Evolutionary conservation across 2,888 invertebrate species (phyloP), one percentile per base, ranked within the genome.

Genomic region (Heteromyza rotundicornis): DNA sequence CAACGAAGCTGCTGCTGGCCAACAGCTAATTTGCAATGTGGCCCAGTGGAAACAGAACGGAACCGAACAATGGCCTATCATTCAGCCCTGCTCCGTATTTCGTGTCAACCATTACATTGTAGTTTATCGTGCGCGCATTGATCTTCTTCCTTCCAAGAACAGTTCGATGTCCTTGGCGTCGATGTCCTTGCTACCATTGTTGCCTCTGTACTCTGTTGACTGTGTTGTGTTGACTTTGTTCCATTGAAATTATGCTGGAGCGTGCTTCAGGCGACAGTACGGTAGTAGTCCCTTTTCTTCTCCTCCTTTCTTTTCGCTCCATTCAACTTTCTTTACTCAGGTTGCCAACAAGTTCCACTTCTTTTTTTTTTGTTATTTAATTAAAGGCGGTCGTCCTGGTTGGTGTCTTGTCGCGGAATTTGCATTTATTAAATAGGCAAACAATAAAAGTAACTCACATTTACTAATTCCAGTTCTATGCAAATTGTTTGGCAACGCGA

Each of bases 381-480:
- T n/a, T 40, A n/a, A 14, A n/a, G 7, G n/a, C 32, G 5, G 32
- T 32, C n/a, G 40, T 40, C 8, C n/a, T 7, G 7, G 40, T 40
- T 3, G 12, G 14, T 40, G 40, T 40, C 3, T n/a, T 40, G 40
- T 50, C 20, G 27, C 52, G 14, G 24, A 24, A 35, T 32, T 54
- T 35, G 35, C 35, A 32, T 17, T 19, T 32, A 3, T 54, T 24
- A 32, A n/a, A 54, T 16, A 32, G 36, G 19, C 2, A 1, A 12
- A 17, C 7, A 20, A 47, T 20, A 17, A 47, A 47, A 17, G 20
- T 36, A 16, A 20, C 32, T 12, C 12, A 35, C 5, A 24, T 7
- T 8, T 2, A 50, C 35, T 63, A 59, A 63, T 63, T 63, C 35
- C 56, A 56, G 63, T 57, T 56, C 55, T 62, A 58, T 62, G 62